Conservation (phyloP, 2,113 vertebrate genomes). For the Trichechus manatus region DNA sequence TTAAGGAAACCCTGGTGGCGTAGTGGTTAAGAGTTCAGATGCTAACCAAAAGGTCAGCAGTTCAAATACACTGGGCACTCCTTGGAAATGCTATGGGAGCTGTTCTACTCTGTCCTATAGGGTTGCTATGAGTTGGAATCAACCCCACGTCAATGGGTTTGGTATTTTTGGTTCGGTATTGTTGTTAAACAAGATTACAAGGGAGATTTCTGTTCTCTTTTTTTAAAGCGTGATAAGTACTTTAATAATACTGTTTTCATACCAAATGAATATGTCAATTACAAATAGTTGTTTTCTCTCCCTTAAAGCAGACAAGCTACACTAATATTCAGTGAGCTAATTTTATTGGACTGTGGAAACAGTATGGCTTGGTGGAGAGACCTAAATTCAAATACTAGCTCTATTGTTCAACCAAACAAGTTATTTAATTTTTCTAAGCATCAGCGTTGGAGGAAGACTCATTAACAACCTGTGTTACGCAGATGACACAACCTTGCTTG, state of each 20-base stretch:
- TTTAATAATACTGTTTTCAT: conserved; percentile 8
- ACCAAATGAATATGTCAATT: not conserved
- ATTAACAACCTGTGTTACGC: too few relatives aligned
- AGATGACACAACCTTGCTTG: too few relatives aligned
- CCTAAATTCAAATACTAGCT: conserved; percentile 45
- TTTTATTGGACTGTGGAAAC: conserved; percentile 3
- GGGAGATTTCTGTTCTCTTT: conserved; percentile 11
- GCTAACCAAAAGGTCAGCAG: too few relatives aligned
- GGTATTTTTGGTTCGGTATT: not conserved
- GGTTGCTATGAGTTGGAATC: too few relatives aligned
- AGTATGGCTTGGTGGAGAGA: not conserved
- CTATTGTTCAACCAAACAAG: conserved; percentile 38
- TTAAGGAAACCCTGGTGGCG: too few relatives aligned
- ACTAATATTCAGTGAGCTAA: conserved; percentile 24
- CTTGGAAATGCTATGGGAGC: too few relatives aligned
- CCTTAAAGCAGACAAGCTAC: not conserved
- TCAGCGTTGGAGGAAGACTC: too few relatives aligned
- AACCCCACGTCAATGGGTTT: too few relatives aligned
- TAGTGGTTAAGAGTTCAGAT: too few relatives aligned
- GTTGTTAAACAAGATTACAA: not conserved
- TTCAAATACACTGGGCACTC: too few relatives aligned
- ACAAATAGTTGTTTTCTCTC: not conserved
- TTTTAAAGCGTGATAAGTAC: not conserved
- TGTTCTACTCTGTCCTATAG: too few relatives aligned
- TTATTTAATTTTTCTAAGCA: conserved; percentile 34